Evolutionary conservation across 2,113 vertebrate species (phyloP).

Genomic region (Kryptolebias marmoratus): DNA sequence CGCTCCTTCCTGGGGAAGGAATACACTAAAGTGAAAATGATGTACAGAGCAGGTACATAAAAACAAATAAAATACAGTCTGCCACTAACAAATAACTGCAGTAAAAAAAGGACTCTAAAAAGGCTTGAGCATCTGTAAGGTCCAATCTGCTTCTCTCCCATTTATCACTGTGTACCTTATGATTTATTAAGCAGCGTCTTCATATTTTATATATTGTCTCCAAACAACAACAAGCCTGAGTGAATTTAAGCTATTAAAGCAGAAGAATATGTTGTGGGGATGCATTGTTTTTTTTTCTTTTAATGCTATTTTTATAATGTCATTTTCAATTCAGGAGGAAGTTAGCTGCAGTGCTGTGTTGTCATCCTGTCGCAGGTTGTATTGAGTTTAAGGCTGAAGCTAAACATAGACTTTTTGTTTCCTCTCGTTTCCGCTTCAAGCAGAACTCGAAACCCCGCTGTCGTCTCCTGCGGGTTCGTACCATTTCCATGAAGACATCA

Average conservation of each 20-base stretch:
- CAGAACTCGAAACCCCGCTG: slow-evolving; percentile 7
- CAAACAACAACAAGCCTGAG: slow-evolving; percentile 45
- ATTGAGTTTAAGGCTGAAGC: neutral
- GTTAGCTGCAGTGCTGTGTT: neutral
- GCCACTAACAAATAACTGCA: slow-evolving; percentile 36
- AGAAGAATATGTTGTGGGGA: slow-evolving; percentile 3
- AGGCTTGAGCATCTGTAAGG: slow-evolving; percentile 47
- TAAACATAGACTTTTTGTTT: slow-evolving; percentile 1
- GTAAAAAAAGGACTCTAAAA: slow-evolving; percentile 29
- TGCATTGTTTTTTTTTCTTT: neutral
- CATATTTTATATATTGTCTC: slow-evolving; percentile 58
- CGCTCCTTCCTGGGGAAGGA: slow-evolving; percentile 71
- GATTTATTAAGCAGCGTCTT: slow-evolving; percentile 61
- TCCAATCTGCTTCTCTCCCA: slow-evolving; percentile 38
- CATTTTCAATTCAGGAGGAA: slow-evolving; percentile 14
- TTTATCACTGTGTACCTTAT: slow-evolving; percentile 53
- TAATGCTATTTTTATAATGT: slow-evolving; percentile 6
- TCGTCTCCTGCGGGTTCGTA: slow-evolving; percentile 57
- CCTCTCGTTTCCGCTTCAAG: neutral
- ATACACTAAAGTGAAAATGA: slow-evolving; percentile 77
- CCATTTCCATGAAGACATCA: slow-evolving; percentile 65
- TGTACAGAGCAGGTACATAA: slow-evolving; percentile 73
- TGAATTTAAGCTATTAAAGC: slow-evolving; percentile 18
- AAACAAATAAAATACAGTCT: neutral
- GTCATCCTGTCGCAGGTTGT: neutral